These are phyloP conservation scores for Cyprinodon tularosa DNA, from an alignment of 2,113 vertebrate genomes.

Conservation along the genomic window DNA sequence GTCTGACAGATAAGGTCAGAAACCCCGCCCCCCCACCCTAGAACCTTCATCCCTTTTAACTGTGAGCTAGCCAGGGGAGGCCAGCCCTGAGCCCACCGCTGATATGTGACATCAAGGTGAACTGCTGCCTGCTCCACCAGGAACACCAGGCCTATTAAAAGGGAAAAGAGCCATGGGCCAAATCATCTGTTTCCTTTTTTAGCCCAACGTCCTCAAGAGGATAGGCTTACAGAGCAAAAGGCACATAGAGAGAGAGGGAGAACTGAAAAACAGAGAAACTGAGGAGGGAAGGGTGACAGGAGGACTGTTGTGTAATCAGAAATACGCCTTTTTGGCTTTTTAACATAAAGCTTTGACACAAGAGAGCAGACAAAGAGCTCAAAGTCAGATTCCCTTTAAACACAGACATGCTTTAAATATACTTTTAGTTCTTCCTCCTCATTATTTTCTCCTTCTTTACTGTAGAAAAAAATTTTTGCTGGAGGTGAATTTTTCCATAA, in stretches of 20 bases:
- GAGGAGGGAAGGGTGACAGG: neutral
- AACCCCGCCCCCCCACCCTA: neutral
- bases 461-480: neutral
- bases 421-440: no score
- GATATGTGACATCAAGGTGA: constrained; percentile 73
- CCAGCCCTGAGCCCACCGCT: constrained; percentile 33
- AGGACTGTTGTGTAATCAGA: neutral
- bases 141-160: constrained; percentile 67
- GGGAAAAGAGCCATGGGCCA: constrained; percentile 59
- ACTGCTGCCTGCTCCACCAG: constrained; percentile 58
- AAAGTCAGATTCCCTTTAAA: neutral
- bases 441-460: neutral
- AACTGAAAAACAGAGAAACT: constrained; percentile 1
- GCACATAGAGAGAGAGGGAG: constrained; percentile 12
- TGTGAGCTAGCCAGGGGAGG: constrained; percentile 34
- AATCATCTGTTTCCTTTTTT: constrained; percentile 56
- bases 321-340: neutral
- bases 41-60: constrained; percentile 19
- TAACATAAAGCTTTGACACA: neutral
- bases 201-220: constrained; percentile 48
- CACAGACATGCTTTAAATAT: neutral
- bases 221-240: constrained; percentile 46
- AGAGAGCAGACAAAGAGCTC: neutral
- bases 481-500: neutral
- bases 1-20: constrained; percentile 32